Base-by-base conservation (phyloP, 2,888 invertebrate species). In the Calameuta pallipes region DNA sequence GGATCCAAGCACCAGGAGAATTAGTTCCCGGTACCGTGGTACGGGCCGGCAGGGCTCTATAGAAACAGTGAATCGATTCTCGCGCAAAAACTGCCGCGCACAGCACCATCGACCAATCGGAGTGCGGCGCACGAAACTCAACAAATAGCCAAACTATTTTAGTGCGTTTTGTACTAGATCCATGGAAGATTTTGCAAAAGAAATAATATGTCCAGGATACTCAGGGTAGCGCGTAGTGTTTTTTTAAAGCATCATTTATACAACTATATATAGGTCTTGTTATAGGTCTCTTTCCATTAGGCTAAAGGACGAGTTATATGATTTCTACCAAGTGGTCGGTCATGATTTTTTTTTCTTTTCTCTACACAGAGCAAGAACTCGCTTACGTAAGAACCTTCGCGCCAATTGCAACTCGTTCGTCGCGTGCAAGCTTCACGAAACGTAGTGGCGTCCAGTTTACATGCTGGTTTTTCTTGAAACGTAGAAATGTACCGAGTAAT, bases 41-140 rank as follows among this genome's bases (percentile, higher is more conserved):
- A n/a, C 76, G 41, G 83, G 76, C 80, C 78, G 83, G 80, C 81
- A 83, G 80, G 79, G 82, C 80, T 80, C 81, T 82, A 76, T 34
- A 69, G 83, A 82, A 82, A 81, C 80, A 80, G 31, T 79, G 81
- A 83, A 87, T 87, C 86, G 86, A 87, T 86, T 85, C 84, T 83
- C 86, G 85, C 85, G 85, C 86, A 86, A 87, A 87, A 87, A 86
- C 79, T 80, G 76, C 73, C 56, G 77, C 81, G 80, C 79, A 78
- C 78, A 71, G 68, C 76, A 74, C 31, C 37, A 73, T 69, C 69
- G 79, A 79, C 83, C 84, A 84, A 84, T 84, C 83, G 73, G 36
- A 78, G 37, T n/a, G 35, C 78, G 11, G 75, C 68, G 69, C 23
- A 74, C 76, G 79, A 81, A 79, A 78, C 78, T 76, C 12, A 37